Base-by-base conservation (phyloP, 2,888 invertebrate species). In the Tinea pellionella region DNA sequence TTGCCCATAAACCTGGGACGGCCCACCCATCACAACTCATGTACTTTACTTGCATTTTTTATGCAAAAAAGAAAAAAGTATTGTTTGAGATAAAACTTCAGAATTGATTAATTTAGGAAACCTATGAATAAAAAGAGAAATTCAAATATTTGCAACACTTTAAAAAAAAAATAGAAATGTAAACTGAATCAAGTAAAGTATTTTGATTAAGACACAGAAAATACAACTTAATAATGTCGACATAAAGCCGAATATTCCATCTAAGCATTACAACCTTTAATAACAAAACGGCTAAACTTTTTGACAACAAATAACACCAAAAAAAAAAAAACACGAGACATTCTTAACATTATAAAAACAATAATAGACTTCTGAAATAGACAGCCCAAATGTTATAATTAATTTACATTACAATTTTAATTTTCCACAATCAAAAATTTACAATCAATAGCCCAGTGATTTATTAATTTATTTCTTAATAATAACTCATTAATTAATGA, bases 401-500 rank as follows among this genome's bases (percentile, higher is more conserved):
- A 32, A 32, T 80, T 71, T 67, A 65, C 63, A 74, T 77, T 62
- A 30, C 69, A 66, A 74, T 68, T 61, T 51, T 51, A n/a, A 42
- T 51, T 53, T 30, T 11, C 16, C 15, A 59, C 30, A 60, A 41
- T 59, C 61, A 55, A 61, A 41, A 51, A 61, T 59, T 24, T 16
- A 76, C 72, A 72, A 71, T 76, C 83, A 85, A 86, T 86, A 86
- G 86, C 86, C 86, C 86, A 78, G 78, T 73, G 68, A 73, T 78
- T 74, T 71, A 75, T 80, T 78, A 67, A 67, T 62, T 65, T 62
- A 62, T 62, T 66, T n/a, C n/a, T n/a, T n/a, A n/a, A n/a, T n/a
- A n/a, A 70, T 67, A 66, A 63, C 65, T 62, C 63, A 61, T 69
- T 67, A 74, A 71, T 69, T 65, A 67, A 61, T 64, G 64, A 69